Evolutionary conservation across 2,113 vertebrate genomes (phyloP).

Genomic region (Podilymbus podiceps): DNA sequence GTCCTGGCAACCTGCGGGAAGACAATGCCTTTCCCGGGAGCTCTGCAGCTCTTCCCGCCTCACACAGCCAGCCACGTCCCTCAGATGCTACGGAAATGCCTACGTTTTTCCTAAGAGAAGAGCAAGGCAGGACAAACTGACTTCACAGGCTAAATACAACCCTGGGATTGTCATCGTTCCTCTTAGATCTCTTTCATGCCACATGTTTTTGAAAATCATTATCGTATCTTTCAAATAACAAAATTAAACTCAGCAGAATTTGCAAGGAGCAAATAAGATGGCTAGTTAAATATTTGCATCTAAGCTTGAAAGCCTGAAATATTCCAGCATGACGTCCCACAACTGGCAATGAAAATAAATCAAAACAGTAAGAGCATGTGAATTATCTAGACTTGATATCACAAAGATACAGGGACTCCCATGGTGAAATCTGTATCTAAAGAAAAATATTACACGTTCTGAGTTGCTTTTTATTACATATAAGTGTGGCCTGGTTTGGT

Average conservation of each 20-base stretch:
- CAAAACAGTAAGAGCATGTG: background rate
- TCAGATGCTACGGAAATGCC: background rate
- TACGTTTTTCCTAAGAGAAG: background rate
- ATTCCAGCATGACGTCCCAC: background rate
- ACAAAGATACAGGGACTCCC: background rate
- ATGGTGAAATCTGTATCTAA: background rate
- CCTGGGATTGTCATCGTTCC: fast-evolving
- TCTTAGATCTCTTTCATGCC: background rate
- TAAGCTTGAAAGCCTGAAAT: background rate
- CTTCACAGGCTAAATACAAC: background rate
- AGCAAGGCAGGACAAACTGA: background rate
- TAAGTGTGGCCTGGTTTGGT: background rate
- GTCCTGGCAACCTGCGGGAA: background rate
- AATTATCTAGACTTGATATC: background rate
- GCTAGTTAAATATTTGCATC: background rate
- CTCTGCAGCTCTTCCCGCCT: background rate
- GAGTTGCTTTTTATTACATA: background rate
- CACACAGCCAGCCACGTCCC: fast-evolving
- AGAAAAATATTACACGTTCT: background rate
- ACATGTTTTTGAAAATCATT: background rate
- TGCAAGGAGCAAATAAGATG: background rate
- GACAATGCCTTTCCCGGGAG: background rate
- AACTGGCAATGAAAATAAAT: background rate
- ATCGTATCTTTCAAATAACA: background rate
- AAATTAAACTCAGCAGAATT: background rate